Evolutionary conservation across 2,888 invertebrate species (phyloP).

Genomic region (Pandemis cinnamomeana): DNA sequence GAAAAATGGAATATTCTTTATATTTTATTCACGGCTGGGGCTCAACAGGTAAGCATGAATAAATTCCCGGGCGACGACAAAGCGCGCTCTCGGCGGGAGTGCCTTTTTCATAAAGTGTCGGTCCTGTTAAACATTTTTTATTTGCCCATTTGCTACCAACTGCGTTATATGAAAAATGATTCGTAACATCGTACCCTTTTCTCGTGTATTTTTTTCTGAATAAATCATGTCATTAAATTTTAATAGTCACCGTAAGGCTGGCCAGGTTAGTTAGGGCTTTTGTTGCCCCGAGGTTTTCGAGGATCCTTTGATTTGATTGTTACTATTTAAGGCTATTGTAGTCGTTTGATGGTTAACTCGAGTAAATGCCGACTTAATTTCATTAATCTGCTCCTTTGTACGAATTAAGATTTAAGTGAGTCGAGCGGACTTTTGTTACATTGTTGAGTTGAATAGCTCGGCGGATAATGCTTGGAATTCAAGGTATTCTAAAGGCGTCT

Average conservation of each 20-base stretch:
- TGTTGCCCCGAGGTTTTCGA: constrained; percentile 72
- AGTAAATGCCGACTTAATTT: constrained; percentile 84
- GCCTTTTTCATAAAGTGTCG: constrained; percentile 84
- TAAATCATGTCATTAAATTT: constrained; percentile 85
- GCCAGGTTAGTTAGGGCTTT: constrained; percentile 81
- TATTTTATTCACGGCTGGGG: constrained; percentile 80
- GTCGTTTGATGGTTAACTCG: constrained; percentile 74
- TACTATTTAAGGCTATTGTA: constrained; percentile 81
- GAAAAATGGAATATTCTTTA: constrained; percentile 83
- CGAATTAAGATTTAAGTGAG: constrained; percentile 84
- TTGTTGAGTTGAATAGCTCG: constrained; percentile 62
- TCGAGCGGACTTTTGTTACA: constrained; percentile 69
- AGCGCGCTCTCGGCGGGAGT: constrained; percentile 72
- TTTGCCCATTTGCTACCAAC: constrained; percentile 84
- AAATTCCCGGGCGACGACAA: constrained; percentile 81
- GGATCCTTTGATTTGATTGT: constrained; percentile 80
- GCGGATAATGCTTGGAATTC: constrained; percentile 71
- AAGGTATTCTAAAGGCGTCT: constrained; percentile 69
- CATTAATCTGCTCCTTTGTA: constrained; percentile 83
- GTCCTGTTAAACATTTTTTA: constrained; percentile 82
- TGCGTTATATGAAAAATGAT: constrained; percentile 84
- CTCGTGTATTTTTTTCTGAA: constrained; percentile 76
- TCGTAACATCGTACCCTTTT: constrained; percentile 83
- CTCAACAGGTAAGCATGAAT: constrained; percentile 80
- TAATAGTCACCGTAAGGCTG: constrained; percentile 80